Percentiles rank a stretch among this genome's conserved stretches.
Evolutionary conservation across 2,797 vertebrate genomes (phyloP).

Genomic region (Poecilia picta): DNA sequence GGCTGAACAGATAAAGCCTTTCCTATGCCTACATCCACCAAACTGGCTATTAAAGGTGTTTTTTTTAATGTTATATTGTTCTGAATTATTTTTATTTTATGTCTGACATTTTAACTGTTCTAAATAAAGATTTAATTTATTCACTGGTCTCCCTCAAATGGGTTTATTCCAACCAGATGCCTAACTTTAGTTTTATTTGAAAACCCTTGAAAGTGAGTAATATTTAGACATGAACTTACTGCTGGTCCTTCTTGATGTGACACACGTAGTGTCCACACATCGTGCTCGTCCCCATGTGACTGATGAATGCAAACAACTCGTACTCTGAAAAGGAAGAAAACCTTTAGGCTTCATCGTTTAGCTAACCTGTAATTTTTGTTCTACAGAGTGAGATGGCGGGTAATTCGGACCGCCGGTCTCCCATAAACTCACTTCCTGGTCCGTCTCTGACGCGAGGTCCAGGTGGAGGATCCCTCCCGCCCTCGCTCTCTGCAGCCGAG

Average conservation of each 20-base stretch:
- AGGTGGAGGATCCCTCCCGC: slow-evolving; percentile 84
- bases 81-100: no score
- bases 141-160: neutral
- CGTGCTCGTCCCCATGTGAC: slow-evolving; percentile 98
- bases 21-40: no score
- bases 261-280: slow-evolving; percentile 99
- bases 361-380: neutral
- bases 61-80: no score
- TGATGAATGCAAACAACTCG: slow-evolving; percentile 97
- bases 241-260: slow-evolving; percentile 98
- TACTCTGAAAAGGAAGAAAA: slow-evolving; percentile 83
- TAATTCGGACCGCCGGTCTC: neutral
- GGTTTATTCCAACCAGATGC: neutral
- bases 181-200: neutral
- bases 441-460: slow-evolving; percentile 96
- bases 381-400: neutral
- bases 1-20: no score
- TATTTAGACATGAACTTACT: slow-evolving; percentile 81
- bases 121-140: no score
- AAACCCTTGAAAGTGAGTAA: neutral
- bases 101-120: no score
- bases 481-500: slow-evolving; percentile 92
- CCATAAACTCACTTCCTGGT: slow-evolving; percentile 88
- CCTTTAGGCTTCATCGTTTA: neutral
- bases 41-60: no score